Evolutionary conservation across 2,113 vertebrate genomes (phyloP).

Genomic region (Rafetus swinhoei): DNA sequence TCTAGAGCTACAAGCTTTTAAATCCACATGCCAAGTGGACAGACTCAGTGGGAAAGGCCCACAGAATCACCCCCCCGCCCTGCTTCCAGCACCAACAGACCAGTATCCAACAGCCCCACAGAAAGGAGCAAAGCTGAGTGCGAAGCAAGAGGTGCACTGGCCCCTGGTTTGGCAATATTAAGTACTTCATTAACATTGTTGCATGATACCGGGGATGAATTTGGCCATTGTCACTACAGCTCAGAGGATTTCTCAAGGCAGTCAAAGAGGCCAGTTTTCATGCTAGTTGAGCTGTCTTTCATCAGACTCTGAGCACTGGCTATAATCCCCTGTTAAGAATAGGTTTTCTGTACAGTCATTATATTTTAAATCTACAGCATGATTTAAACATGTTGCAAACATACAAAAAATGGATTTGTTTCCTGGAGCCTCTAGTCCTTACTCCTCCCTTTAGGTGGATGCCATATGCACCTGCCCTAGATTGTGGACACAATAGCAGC

Average conservation of each 20-base stretch:
- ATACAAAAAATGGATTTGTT: neutral
- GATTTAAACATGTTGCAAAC: neutral
- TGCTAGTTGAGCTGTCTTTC: neutral
- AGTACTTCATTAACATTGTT: neutral
- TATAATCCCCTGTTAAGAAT: neutral
- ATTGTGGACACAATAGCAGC: neutral
- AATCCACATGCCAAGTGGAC: neutral
- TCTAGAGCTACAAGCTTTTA: neutral
- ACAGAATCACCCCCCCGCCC: neutral
- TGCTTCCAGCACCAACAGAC: neutral
- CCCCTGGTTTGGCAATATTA: neutral
- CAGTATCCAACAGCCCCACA: neutral
- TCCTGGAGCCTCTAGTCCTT: neutral
- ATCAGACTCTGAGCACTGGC: neutral
- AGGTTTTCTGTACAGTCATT: neutral
- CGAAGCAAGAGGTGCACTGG: neutral
- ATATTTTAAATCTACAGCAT: neutral
- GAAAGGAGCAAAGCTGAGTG: neutral
- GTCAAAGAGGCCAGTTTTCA: neutral
- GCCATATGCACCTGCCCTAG: neutral
- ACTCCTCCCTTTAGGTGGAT: neutral
- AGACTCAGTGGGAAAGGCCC: neutral
- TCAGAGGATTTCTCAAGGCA: neutral
- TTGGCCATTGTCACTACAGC: neutral
- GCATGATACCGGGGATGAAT: neutral